Evolutionary conservation across 2,888 invertebrate genomes (phyloP), one percentile per base, ranked within the genome.

Genomic region (Dryobotodes eremita): DNA sequence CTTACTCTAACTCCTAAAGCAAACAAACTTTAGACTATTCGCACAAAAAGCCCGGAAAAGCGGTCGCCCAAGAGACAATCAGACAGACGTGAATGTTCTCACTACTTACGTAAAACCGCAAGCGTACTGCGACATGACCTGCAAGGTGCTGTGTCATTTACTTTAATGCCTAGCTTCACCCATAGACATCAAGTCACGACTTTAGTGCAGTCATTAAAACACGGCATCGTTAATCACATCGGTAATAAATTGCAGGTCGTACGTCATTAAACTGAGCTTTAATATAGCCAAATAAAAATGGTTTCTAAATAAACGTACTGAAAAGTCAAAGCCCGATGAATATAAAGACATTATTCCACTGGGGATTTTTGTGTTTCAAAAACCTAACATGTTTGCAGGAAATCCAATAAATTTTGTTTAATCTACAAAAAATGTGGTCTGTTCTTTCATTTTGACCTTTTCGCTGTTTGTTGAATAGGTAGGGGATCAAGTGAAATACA

Each of bases 171-270:
- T 77, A 62, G 78, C 72, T 78, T 84, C 75, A 59, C 68, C 57
- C 55, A 74, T n/a, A 66, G 79, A 68, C 73, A 76, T 68, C 65
- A 59, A 79, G 83, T 83, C 84, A 79, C 64, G 71, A 74, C 69
- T 77, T 76, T 74, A 79, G 79, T 86, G 79, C 83, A 86, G 79
- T 76, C 83, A 79, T 85, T 86, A 86, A 86, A 83, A 76, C 71
- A 68, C 61, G 66, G 26, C 70, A 50, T 71, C 86, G 71, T 82
- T 79, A 71, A 79, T 83, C 65, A 75, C 75, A 50, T 55, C 64
- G 50, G 75, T 61, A 86, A 80, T 83, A 57, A 86, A 77, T 75
- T 83, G 65, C 72, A 69, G 55, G 64, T 65, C 66, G 50, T 62
- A 74, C 36, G 42, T 57, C 57, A 70, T 70, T 70, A 59, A 26